Percentiles rank a stretch among this genome's conserved stretches.
Conservation (phyloP, 2,888 invertebrate genomes). For the Agrenia bidenticulata region DNA sequence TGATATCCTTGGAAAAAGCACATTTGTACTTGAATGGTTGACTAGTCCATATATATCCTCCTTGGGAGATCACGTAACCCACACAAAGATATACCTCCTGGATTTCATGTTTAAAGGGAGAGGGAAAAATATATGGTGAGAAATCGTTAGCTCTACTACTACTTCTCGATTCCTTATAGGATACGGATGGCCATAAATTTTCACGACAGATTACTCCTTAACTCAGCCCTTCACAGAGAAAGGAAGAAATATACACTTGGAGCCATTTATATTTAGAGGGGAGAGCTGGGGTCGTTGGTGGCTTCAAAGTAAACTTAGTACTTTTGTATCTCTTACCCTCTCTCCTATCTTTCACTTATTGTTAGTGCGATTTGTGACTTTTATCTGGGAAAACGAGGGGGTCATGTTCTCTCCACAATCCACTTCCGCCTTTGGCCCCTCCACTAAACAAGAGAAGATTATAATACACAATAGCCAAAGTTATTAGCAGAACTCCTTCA, state of each 20-base stretch:
- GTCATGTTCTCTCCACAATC: slow-evolving; percentile 12
- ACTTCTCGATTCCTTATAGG: slow-evolving; percentile 16
- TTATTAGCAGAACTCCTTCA: not conserved
- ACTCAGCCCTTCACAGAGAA: slow-evolving; percentile 27
- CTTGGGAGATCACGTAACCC: no score
- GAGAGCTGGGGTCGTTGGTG: slow-evolving; percentile 4
- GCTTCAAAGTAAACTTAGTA: slow-evolving; percentile 18
- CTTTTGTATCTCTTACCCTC: not conserved
- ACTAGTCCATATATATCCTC: no score
- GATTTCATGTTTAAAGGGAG: slow-evolving; percentile 8
- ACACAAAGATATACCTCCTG: no score
- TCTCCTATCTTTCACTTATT: slow-evolving; percentile 19
- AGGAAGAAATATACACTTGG: slow-evolving; percentile 23
- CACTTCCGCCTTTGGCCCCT: slow-evolving; percentile 12
- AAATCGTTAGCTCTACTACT: slow-evolving; percentile 31
- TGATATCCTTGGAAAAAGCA: no score
- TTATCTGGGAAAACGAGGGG: slow-evolving; percentile 21
- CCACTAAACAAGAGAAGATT: not conserved
- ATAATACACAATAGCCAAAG: not conserved
- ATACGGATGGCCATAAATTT: slow-evolving; percentile 41
- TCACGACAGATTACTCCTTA: slow-evolving; percentile 47
- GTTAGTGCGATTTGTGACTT: slow-evolving; percentile 19
- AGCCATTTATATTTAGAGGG: slow-evolving; percentile 12
- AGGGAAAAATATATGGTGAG: slow-evolving; percentile 45
- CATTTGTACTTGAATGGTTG: no score